Base-by-base conservation (phyloP, 2,888 invertebrate genomes). In the Arctia plantaginis region DNA sequence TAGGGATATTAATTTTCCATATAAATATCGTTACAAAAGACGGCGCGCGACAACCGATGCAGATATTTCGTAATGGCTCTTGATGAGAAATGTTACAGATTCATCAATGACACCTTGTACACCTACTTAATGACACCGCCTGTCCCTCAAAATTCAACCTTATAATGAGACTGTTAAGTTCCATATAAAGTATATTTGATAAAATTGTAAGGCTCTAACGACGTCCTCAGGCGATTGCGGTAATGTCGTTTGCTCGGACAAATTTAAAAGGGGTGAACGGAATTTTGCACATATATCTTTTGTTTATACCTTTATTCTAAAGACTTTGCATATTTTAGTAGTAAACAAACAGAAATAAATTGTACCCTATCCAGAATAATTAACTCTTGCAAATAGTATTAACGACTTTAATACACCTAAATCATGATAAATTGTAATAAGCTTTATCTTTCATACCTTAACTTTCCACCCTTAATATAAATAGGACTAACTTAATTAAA, bases 11-110 rank as follows among this genome's bases (percentile, higher is more conserved):
- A 72, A 68, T 66, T 30, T 71, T 75, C 47, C 20, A 65, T 66
- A 75, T 74, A 76, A 41, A 62, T 62, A 62, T 78, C 69, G 69
- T 64, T 74, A 51, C 68, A 78, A 81, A 78, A 76, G 72, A 75
- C 65, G 69, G 33, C 51, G 72, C 47, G 20, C 69, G 72, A 77
- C 69, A 80, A 72, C 78, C 78, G 62, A 78, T 82, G 78, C 70
- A 78, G 72, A 75, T 73, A 77, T 89, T 88, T 85, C 82, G 82
- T 88, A 89, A 88, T 85, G 82, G 82, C 82, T 77, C 87, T 86
- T 85, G 78, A 86, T 89, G 89, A 91, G 85, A 89, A 90, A 90
- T 89, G 89, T 77, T 79, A 74, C 77, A 85, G 80, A 90, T 91
- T 84, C 86, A 81, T 91, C 90, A 91, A 89, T 89, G 91, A 90